Conservation (phyloP, 2,113 vertebrate genomes). For the Oncorhynchus nerka region DNA sequence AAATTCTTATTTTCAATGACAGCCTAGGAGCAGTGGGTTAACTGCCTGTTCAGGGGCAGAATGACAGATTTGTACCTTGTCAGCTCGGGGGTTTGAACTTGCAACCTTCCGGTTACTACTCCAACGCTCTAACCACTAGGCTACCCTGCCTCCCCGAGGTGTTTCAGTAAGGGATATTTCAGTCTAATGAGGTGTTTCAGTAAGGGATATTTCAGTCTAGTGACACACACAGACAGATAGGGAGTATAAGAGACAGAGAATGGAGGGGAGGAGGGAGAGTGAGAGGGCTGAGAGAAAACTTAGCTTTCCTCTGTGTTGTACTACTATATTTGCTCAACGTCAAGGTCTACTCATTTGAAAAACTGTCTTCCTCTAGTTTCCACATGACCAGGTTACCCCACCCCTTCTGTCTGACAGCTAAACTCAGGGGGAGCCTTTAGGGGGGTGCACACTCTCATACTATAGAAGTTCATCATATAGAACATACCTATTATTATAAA, state of each 20-base stretch:
- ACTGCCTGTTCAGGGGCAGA: too few relatives aligned
- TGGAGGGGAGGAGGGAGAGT: constrained; percentile 18
- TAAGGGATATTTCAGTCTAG: too few relatives aligned
- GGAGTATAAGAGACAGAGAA: constrained; percentile 32
- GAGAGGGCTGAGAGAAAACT: constrained; percentile 53
- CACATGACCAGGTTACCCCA: constrained; percentile 68
- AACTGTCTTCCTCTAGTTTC: constrained; percentile 70
- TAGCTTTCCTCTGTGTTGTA: constrained; percentile 62
- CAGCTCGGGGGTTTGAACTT: too few relatives aligned
- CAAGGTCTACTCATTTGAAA: constrained; percentile 68
- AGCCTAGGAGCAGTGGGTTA: too few relatives aligned
- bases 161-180: too few relatives aligned
- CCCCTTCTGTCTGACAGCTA: constrained; percentile 64
- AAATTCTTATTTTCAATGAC: too few relatives aligned
- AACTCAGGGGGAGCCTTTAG: constrained; percentile 50
- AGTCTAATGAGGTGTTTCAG: too few relatives aligned
- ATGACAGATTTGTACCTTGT: too few relatives aligned
- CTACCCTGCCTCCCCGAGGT: too few relatives aligned
- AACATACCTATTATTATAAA: neutral
- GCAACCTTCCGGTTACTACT: too few relatives aligned
- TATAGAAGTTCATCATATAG: neutral
- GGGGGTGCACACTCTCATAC: constrained; percentile 18
- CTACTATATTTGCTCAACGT: constrained; percentile 70
- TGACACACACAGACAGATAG: neutral
- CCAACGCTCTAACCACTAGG: too few relatives aligned